Conservation (phyloP, 1,140 invertebrate species). For the Diabrotica undecimpunctata region DNA sequence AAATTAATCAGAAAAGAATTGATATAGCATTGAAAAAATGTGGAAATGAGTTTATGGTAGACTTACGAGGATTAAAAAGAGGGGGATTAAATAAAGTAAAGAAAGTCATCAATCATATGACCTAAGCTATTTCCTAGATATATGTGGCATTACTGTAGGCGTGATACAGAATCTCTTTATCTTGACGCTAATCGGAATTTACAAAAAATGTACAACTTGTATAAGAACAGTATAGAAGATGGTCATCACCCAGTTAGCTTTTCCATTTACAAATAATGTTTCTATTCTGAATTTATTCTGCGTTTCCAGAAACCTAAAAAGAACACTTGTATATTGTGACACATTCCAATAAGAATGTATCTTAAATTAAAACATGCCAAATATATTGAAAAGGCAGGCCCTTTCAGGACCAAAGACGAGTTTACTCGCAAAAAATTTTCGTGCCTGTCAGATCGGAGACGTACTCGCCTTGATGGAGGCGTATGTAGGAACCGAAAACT, state of each 20-base stretch:
- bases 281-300: neutral
- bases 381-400: too few relatives aligned
- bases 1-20: neutral
- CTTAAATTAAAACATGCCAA: too few relatives aligned
- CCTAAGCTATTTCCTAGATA: neutral
- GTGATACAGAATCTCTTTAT: neutral
- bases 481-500: too few relatives aligned
- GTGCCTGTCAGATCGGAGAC: too few relatives aligned
- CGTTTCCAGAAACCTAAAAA: neutral
- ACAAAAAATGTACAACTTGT: neutral
- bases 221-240: neutral
- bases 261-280: neutral
- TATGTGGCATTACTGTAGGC: neutral
- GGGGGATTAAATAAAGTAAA: neutral
- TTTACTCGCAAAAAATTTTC: too few relatives aligned
- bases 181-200: too few relatives aligned
- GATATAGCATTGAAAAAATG: neutral
- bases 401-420: too few relatives aligned
- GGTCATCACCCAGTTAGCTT: neutral
- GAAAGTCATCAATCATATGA: neutral
- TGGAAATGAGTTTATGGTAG: neutral
- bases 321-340: too few relatives aligned
- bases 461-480: too few relatives aligned
- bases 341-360: too few relatives aligned
- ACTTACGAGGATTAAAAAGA: slow-evolving; percentile 1